Base-by-base conservation (phyloP, 92 coral and sea anemone species). In the Porites evermanni region DNA sequence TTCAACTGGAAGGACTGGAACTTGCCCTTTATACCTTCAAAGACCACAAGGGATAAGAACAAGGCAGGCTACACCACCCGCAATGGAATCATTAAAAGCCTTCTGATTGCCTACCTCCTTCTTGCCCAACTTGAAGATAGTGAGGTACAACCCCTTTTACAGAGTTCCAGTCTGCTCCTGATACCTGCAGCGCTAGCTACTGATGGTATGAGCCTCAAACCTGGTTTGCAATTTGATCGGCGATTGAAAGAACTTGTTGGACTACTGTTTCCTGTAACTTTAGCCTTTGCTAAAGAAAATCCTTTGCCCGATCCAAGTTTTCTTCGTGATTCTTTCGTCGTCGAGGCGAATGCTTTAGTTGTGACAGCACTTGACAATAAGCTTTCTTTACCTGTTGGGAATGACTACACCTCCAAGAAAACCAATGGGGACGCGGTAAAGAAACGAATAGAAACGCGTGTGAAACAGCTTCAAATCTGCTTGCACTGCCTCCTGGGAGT, bases 1-100 rank as follows among this genome's bases (percentile, higher is more conserved):
- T 86, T 86, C 72, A 47, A 86, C n/a, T 80, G 82, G 91, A 87
- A 87, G 66, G 87, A 87, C 63, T 80, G 82, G 82, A 81, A 87
- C 70, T 21, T 87, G 53, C 90, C 90, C 73, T 80, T 80, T 59
- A 86, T 80, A 11, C 90, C 90, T 72, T 51, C 80, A 63, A 87
- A 87, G 53, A 72, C 86, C 18, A 64, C 86, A 47, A 81, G 81
- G 67, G 81, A 87, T 20, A 87, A 87, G 59, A 24, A 29, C 75
- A 87, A 86, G 65, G 73, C 86, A 4, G 90, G 90, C 63, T 87
- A 81, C 56, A 81, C 91, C 10, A 87, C 91, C 47, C 80, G 67
- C 53, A 81, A 70, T 81, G 87, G 87, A 24, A 77, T 81, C 26
- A 60, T 87, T 67, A 87, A 87, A 74, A 69, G 91, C 71, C 75